phyloP scores from a whole-genome alignment of 53 echinoderm and acorn worm genomes.

The Pentamera pediparva region DNA sequence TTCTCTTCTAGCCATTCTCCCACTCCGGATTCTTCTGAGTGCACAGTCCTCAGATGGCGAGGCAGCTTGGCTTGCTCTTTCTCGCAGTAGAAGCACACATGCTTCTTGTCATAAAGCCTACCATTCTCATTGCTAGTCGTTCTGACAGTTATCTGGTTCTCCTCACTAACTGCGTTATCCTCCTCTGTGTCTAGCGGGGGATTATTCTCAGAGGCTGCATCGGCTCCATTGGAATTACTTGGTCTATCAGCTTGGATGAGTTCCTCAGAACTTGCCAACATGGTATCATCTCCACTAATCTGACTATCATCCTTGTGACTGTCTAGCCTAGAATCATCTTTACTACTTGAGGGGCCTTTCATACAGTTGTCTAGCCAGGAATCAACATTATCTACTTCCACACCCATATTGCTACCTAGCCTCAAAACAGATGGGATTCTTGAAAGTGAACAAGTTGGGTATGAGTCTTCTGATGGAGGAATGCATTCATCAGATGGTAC shows the following conservation, averaged over 20 bases:
- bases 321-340: no score
- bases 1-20: constrained; percentile 36
- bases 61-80: constrained; percentile 52
- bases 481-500: neutral
- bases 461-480: constrained; percentile 1
- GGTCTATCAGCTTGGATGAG: no score
- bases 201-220: no score
- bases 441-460: no score
- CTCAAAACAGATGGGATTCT: neutral
- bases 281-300: no score
- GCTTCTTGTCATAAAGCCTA: constrained; percentile 49
- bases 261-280: no score
- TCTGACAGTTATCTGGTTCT: neutral
- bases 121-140: neutral
- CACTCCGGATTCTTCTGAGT: constrained; percentile 48
- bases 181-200: neutral
- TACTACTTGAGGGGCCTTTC: no score
- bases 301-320: no score
- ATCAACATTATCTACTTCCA: neutral
- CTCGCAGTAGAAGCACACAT: constrained; percentile 59
- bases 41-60: constrained; percentile 44
- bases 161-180: neutral
- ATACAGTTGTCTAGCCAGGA: neutral
- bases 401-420: neutral
- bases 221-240: no score